Evolutionary conservation across 2,797 vertebrate genomes (phyloP).

Genomic region (Alcedo quadribrachys): DNA sequence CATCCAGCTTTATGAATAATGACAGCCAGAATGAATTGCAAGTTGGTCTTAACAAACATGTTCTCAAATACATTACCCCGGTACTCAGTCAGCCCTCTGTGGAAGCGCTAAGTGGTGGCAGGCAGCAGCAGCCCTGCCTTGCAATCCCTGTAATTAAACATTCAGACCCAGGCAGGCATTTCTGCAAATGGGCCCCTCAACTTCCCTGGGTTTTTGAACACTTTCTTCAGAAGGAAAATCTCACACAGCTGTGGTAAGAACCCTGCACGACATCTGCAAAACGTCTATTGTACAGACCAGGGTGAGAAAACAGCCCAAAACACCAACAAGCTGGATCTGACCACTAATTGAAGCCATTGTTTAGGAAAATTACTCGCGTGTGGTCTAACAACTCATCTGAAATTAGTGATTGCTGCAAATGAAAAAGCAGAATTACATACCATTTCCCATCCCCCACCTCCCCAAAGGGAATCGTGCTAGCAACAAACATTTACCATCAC

Average conservation of each 20-base stretch:
- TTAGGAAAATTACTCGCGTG: slow-evolving; percentile 72
- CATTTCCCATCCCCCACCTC: slow-evolving; percentile 14
- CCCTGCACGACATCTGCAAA: slow-evolving; percentile 70
- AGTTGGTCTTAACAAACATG: slow-evolving; percentile 64
- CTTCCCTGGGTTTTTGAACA: slow-evolving; percentile 54
- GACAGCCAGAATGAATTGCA: slow-evolving; percentile 58
- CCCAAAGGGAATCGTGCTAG: slow-evolving; percentile 27
- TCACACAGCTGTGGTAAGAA: slow-evolving; percentile 69
- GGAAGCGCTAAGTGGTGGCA: slow-evolving; percentile 64
- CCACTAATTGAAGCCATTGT: slow-evolving; percentile 75
- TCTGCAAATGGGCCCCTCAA: slow-evolving; percentile 65
- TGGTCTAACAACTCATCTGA: slow-evolving; percentile 72
- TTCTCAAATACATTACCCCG: slow-evolving; percentile 52
- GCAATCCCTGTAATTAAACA: slow-evolving; percentile 69
- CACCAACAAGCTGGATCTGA: slow-evolving; percentile 72
- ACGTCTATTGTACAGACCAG: slow-evolving; percentile 66
- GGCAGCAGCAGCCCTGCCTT: slow-evolving; percentile 52
- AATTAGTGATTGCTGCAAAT: slow-evolving; percentile 71
- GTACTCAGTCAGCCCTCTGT: slow-evolving; percentile 40
- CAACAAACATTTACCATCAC: slow-evolving; percentile 55
- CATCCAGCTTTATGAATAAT: slow-evolving; percentile 37
- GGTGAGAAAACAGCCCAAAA: slow-evolving; percentile 63
- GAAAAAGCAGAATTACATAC: slow-evolving; percentile 61
- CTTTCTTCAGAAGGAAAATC: slow-evolving; percentile 74
- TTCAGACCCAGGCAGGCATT: slow-evolving; percentile 60